A percentile compares a stretch with the other conserved stretches of the same genome.
phyloP scores from a whole-genome alignment of 37 sponge, comb jelly and placozoan species.

The Beroe ovata region DNA sequence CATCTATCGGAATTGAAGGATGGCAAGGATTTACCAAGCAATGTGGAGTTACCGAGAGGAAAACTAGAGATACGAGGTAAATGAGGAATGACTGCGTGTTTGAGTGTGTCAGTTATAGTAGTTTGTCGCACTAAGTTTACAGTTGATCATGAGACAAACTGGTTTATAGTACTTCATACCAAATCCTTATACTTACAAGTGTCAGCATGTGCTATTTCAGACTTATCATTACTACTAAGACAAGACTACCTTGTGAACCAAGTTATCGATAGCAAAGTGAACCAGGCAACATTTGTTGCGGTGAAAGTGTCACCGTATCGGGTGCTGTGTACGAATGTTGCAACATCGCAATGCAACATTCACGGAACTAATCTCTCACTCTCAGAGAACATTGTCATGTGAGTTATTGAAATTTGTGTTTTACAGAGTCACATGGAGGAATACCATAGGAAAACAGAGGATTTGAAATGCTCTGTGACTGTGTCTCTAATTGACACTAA shows the following conservation, averaged over 20 bases:
- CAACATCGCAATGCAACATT: constrained; percentile 57
- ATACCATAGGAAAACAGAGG: too few relatives aligned
- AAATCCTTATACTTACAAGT: too few relatives aligned
- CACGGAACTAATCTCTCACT: constrained; percentile 44
- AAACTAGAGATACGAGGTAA: constrained; percentile 32
- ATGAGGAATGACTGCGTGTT: too few relatives aligned
- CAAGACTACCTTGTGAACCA: constrained; percentile 60
- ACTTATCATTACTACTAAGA: constrained; percentile 18
- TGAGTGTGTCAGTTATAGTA: too few relatives aligned
- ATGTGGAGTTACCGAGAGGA: constrained; percentile 1
- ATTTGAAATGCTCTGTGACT: too few relatives aligned
- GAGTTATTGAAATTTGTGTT: too few relatives aligned
- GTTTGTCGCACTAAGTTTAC: too few relatives aligned
- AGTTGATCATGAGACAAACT: too few relatives aligned
- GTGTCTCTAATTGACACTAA: too few relatives aligned
- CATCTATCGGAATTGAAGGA: constrained; percentile 25
- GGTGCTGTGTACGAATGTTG: constrained; percentile 5
- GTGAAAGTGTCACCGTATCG: constrained; percentile 51
- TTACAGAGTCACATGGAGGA: too few relatives aligned
- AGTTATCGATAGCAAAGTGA: constrained; percentile 9
- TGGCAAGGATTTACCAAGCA: background rate
- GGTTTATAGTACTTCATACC: too few relatives aligned
- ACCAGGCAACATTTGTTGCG: constrained; percentile 37
- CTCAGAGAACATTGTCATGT: constrained; percentile 51
- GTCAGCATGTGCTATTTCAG: too few relatives aligned